Evolutionary conservation across 2,888 invertebrate species (phyloP).

Genomic region (Chouioia cunea): DNA sequence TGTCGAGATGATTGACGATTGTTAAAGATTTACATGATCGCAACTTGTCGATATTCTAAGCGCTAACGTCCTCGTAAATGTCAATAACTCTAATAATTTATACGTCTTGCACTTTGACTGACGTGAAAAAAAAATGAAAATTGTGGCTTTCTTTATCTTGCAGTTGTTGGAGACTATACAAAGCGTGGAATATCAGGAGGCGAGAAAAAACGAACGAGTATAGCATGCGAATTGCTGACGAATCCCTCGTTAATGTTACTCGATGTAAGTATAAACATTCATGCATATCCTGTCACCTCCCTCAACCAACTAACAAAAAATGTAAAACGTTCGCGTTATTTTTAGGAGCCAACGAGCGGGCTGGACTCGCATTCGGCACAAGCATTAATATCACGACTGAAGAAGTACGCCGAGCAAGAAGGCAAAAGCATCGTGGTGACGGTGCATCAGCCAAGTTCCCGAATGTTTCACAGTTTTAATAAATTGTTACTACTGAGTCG

Average conservation of each 20-base stretch:
- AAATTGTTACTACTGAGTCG: conserved; percentile 78
- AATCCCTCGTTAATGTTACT: conserved; percentile 84
- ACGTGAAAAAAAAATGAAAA: too few species aligned
- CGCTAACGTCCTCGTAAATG: too few species aligned
- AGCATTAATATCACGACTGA: conserved; percentile 79
- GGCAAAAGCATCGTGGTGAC: conserved; percentile 85
- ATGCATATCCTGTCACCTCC: not conserved
- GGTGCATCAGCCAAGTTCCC: conserved; percentile 86
- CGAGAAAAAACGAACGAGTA: conserved; percentile 86
- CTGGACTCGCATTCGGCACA: conserved; percentile 85
- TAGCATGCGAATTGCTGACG: conserved; percentile 85
- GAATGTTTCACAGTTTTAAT: conserved; percentile 87
- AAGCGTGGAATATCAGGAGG: conserved; percentile 84
- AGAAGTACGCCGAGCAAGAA: conserved; percentile 80
- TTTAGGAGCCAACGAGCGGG: conserved; percentile 85
- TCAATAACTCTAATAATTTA: too few species aligned
- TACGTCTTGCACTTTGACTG: too few species aligned
- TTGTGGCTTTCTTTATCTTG: conserved; percentile 3
- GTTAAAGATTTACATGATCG: too few species aligned
- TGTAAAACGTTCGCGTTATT: not conserved
- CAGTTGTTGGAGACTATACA: conserved; percentile 81
- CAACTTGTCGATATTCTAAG: too few species aligned
- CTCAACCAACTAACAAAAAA: not conserved
- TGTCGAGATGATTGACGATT: too few species aligned
- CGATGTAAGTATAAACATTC: conserved; percentile 75